Percentiles rank a stretch among this genome's conserved stretches.
These are phyloP conservation scores for Antechinus flavipes DNA, from an alignment of 2,113 vertebrate genomes.

Conservation along the genomic window DNA sequence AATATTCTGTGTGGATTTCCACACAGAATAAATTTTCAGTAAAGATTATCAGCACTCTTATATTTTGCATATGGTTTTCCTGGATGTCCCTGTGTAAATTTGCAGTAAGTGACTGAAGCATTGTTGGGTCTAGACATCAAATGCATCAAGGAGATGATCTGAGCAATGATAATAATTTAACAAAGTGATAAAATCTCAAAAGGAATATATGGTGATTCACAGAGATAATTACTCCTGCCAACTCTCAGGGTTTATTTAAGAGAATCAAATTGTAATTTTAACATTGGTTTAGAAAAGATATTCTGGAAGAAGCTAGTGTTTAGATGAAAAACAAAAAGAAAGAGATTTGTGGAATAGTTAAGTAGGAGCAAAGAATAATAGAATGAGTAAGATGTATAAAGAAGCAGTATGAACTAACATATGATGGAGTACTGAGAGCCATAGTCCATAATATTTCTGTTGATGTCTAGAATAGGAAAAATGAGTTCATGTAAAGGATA, in stretches of 20 bases:
- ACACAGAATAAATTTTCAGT: not conserved
- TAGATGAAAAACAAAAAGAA: not conserved
- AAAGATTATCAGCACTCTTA: not conserved
- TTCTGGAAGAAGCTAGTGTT: not conserved
- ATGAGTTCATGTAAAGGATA: not conserved
- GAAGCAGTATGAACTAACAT: not conserved
- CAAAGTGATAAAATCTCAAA: not conserved
- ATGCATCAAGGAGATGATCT: not conserved
- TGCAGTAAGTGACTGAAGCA: not conserved
- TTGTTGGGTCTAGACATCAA: not conserved
- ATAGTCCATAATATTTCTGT: not conserved
- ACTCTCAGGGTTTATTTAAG: not conserved
- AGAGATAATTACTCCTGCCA: not conserved
- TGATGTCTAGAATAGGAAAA: not conserved
- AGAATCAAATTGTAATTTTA: not conserved
- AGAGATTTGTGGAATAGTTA: not conserved
- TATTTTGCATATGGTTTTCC: not conserved
- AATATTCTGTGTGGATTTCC: not conserved
- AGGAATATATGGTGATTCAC: not conserved
- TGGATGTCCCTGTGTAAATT: not conserved
- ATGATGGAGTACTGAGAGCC: not conserved
- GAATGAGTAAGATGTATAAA: not conserved
- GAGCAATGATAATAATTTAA: not conserved
- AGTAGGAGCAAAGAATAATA: not conserved
- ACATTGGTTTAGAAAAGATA: not conserved